A percentile compares a stretch with the other conserved stretches of the same genome.
These are phyloP conservation scores for Bothrops jararaca DNA, from an alignment of 2,113 vertebrate species.

Conservation along the genomic window DNA sequence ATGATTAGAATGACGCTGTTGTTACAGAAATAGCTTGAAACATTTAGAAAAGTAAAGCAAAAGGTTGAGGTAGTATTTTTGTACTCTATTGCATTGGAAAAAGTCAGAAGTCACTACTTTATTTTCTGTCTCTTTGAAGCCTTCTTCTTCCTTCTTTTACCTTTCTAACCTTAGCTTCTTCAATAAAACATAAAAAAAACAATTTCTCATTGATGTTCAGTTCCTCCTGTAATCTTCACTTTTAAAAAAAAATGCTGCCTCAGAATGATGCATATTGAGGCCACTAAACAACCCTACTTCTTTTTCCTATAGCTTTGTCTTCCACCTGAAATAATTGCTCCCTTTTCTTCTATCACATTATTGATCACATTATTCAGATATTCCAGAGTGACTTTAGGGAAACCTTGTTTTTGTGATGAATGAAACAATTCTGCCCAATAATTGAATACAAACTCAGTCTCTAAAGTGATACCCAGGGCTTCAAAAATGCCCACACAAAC, in stretches of 20 bases:
- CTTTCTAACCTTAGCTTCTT: background rate
- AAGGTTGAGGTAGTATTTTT: background rate
- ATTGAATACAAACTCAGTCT: background rate
- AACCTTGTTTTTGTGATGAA: background rate
- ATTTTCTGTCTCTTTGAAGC: background rate
- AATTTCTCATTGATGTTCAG: background rate
- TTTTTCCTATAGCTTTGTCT: background rate
- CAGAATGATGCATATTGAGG: slow-evolving; percentile 1
- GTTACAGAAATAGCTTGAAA: background rate
- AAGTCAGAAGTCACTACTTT: background rate
- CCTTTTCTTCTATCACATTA: background rate
- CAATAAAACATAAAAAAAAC: background rate
- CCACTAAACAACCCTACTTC: background rate
- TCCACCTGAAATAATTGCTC: slow-evolving; percentile 3
- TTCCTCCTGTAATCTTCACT: background rate
- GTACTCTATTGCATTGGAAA: background rate
- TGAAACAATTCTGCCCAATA: background rate
- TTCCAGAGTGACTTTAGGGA: background rate
- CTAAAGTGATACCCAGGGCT: background rate
- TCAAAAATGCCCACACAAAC: background rate
- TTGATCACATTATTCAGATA: background rate
- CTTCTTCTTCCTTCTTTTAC: background rate
- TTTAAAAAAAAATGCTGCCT: background rate
- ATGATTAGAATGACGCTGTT: background rate
- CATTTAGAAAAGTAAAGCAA: background rate